Base-by-base conservation (phyloP, 2,888 invertebrate genomes). In the Cremastinae sp. region DNA sequence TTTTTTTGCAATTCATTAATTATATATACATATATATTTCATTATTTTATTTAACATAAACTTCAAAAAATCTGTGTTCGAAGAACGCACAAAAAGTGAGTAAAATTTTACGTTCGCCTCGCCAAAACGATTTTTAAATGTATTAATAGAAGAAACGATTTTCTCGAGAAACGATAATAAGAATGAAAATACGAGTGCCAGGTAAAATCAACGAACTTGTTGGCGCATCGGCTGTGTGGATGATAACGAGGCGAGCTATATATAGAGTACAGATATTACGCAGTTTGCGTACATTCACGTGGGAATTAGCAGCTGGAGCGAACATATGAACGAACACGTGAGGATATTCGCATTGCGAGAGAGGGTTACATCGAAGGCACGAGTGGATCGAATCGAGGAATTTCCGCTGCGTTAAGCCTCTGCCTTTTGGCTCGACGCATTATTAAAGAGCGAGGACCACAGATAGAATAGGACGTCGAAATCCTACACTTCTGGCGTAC, bases 371-470 rank as follows among this genome's bases (percentile, higher is more conserved):
- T 5, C n/a, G 9, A 53, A 36, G 36, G 54, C 70, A 59, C 51
- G 74, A 45, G 70, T 56, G 61, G 71, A 78, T 69, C 58, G 49
- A 76, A 76, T 64, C 69, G 70, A 68, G 41, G 66, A 51, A 75
- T 73, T 73, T 73, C 68, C 74, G 47, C 47, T 38, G 9, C 9
- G 38, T 64, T 65, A 69, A 72, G 58, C 18, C 75, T 69, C 51
- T 75, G 65, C 77, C 76, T 65, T 75, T 77, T 73, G 79, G 73
- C 75, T 78, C 73, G 65, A 65, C 74, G 78, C 78, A 71, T 79
- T 80, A 79, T 80, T 80, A 65, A 74, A 75, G 75, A 49, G 41
- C n/a, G 18, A 38, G n/a, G 71, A 47, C 41, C 74, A 70, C 80
- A 80, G 79, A 80, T 81, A 78, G 58, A 28, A 61, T 51, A 43